Conservation (phyloP, 2,888 invertebrate species). For the Lysandra bellargus region DNA sequence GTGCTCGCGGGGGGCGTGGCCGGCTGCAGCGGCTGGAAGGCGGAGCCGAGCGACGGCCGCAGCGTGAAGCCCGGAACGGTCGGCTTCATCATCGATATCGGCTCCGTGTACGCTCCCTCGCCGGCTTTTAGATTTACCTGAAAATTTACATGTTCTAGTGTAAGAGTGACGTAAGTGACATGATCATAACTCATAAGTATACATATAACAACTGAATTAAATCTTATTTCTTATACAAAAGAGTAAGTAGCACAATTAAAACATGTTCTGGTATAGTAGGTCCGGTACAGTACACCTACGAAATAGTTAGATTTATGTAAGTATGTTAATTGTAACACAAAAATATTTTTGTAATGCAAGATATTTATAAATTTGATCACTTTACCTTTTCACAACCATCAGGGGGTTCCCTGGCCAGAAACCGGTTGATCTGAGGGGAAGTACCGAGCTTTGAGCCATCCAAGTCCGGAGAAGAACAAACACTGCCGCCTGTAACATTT, state of each 20-base stretch:
- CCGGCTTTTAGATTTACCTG: slow-evolving; percentile 83
- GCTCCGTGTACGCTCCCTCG: slow-evolving; percentile 63
- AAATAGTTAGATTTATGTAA: background rate
- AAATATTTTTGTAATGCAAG: background rate
- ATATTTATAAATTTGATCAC: background rate
- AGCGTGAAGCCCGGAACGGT: slow-evolving; percentile 85
- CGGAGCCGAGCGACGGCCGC: slow-evolving; percentile 89
- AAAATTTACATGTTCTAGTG: slow-evolving; percentile 33
- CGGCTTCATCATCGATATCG: slow-evolving; percentile 79
- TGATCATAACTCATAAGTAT: too few species aligned
- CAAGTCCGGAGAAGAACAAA: slow-evolving; percentile 88
- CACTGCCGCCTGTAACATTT: slow-evolving; percentile 82
- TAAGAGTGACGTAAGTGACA: too few species aligned
- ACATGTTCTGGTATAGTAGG: background rate
- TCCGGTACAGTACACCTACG: background rate
- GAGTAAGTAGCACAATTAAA: background rate
- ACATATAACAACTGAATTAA: too few species aligned
- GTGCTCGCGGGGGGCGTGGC: slow-evolving; percentile 43
- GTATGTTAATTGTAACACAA: background rate
- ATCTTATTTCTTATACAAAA: background rate
- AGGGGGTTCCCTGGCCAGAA: slow-evolving; percentile 92
- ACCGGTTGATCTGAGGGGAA: slow-evolving; percentile 91
- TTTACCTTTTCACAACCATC: slow-evolving; percentile 92
- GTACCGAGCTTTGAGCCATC: slow-evolving; percentile 86
- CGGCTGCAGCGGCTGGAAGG: slow-evolving; percentile 86